Evolutionary conservation across 2,797 vertebrate genomes (phyloP).

Genomic region (Platalea minor): DNA sequence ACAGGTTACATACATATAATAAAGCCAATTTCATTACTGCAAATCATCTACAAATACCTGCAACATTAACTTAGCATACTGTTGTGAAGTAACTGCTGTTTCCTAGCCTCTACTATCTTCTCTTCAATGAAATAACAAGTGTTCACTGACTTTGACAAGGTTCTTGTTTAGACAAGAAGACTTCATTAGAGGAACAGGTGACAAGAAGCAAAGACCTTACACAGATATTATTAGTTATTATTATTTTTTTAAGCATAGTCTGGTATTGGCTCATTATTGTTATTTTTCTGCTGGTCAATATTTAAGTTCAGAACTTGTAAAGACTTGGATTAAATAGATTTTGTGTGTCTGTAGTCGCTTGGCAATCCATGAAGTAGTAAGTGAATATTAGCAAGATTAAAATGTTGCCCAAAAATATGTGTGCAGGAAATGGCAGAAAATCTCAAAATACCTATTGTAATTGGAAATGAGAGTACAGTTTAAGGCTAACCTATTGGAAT

Average conservation of each 20-base stretch:
- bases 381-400: background rate
- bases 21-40: background rate
- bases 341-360: fast-evolving
- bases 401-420: background rate
- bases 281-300: background rate
- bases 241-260: background rate
- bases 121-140: background rate
- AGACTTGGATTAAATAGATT: background rate
- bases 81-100: background rate
- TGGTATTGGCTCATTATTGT: background rate
- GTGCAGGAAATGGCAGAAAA: background rate
- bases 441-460: background rate
- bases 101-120: background rate
- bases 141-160: background rate
- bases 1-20: background rate
- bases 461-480: background rate
- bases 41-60: background rate
- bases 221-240: background rate
- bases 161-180: background rate
- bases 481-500: background rate
- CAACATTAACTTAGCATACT: background rate
- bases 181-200: background rate
- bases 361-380: background rate
- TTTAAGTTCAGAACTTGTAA: background rate
- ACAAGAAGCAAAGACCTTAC: background rate